These are phyloP conservation scores for Ornithoptera alexandrae DNA, from an alignment of 2,888 invertebrate species.

Conservation along the genomic window DNA sequence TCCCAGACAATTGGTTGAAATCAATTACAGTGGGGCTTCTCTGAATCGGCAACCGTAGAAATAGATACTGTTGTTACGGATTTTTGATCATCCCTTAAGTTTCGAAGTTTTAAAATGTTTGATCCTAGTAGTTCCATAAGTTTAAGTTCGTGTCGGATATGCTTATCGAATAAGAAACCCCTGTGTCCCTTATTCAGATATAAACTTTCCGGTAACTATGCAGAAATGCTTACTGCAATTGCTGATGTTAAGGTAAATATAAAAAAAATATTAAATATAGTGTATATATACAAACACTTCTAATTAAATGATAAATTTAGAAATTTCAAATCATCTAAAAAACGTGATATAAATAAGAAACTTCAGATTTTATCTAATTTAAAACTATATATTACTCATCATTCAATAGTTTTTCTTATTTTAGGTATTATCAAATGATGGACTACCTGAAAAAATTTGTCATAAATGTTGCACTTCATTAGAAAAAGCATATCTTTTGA, in stretches of 20 bases:
- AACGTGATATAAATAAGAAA: too few species aligned
- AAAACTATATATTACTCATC: background rate
- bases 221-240: conserved; percentile 75
- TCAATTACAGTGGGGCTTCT: conserved; percentile 21
- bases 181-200: conserved; percentile 72
- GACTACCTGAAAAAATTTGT: conserved; percentile 73
- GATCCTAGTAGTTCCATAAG: conserved; percentile 51
- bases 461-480: conserved; percentile 67
- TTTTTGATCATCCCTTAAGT: conserved; percentile 48
- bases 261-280: background rate
- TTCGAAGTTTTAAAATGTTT: conserved; percentile 49
- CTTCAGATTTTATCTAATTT: background rate
- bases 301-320: background rate
- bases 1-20: conserved; percentile 26
- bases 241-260: conserved; percentile 69
- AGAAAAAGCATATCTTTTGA: conserved; percentile 72
- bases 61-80: conserved; percentile 46
- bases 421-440: conserved; percentile 70
- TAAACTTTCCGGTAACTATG: conserved; percentile 74
- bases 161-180: conserved; percentile 66
- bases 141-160: conserved; percentile 71
- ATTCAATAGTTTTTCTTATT: conserved; percentile 9
- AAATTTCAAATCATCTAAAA: too few species aligned
- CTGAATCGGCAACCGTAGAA: conserved; percentile 33
- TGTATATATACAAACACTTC: background rate